phyloP scores from a whole-genome alignment of 2,888 invertebrate genomes.

The Vesta saturnalis region DNA sequence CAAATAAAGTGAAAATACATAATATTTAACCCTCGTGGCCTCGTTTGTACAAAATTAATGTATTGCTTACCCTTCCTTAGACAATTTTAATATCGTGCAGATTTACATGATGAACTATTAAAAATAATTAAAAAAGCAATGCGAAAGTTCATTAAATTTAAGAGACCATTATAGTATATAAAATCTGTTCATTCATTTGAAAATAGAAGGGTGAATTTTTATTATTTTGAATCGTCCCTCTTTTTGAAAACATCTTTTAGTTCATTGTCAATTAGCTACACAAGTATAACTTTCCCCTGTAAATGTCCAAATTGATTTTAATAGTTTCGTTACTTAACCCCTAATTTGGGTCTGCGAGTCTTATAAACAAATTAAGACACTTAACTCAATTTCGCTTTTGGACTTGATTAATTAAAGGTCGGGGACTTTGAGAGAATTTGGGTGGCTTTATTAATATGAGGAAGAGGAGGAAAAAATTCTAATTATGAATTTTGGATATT shows the following conservation, averaged over 20 bases:
- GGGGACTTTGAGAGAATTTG: slow-evolving; percentile 1
- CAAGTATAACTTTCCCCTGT: too few relatives aligned
- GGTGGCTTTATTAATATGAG: neutral
- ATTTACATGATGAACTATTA: slow-evolving; percentile 20
- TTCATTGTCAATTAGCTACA: too few relatives aligned
- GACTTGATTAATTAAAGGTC: slow-evolving; percentile 15
- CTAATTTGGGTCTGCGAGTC: too few relatives aligned
- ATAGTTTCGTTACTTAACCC: too few relatives aligned
- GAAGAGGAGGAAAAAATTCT: neutral
- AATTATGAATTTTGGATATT: neutral
- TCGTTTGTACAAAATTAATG: neutral
- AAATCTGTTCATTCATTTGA: slow-evolving; percentile 15
- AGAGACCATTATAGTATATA: slow-evolving; percentile 14
- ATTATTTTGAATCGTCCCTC: too few relatives aligned
- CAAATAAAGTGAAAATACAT: neutral
- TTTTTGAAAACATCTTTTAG: too few relatives aligned
- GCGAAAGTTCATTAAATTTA: slow-evolving; percentile 29
- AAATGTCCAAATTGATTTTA: too few relatives aligned
- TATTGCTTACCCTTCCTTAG: neutral
- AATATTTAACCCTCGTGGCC: neutral
- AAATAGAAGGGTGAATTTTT: slow-evolving; percentile 27
- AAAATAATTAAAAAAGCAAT: slow-evolving; percentile 15
- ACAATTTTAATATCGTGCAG: slow-evolving; percentile 17
- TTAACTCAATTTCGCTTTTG: slow-evolving; percentile 14
- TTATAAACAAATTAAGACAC: neutral